phyloP scores from a whole-genome alignment of 2,797 vertebrate species.

The Acanthiza pusilla region DNA sequence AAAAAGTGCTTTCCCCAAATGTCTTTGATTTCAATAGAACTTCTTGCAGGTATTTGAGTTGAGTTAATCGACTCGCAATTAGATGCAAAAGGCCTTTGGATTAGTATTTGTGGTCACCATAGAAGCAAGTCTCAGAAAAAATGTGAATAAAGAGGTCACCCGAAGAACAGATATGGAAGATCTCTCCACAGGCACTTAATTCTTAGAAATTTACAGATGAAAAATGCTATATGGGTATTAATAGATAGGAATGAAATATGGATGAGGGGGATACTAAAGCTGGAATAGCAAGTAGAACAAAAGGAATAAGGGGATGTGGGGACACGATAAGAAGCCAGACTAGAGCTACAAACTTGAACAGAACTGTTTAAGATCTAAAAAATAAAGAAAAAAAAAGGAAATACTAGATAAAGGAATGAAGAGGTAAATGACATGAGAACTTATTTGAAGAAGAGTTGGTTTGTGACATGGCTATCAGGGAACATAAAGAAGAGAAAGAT shows the following conservation, averaged over 20 bases:
- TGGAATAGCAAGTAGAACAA: conserved; percentile 57
- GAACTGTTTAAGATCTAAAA: not conserved
- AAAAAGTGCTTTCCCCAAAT: conserved; percentile 1
- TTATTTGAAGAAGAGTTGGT: not conserved
- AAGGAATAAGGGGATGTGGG: conserved; percentile 7
- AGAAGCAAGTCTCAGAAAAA: not conserved
- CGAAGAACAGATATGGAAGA: not conserved
- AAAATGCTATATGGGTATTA: conserved; percentile 52
- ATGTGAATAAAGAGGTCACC: conserved; percentile 19
- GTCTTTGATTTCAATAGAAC: not conserved
- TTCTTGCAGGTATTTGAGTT: not conserved
- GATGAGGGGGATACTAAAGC: conserved; percentile 45
- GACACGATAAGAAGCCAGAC: conserved; percentile 17
- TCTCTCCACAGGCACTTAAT: conserved; percentile 29
- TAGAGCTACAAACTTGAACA: not conserved
- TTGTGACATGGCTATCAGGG: not conserved
- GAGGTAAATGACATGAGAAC: not conserved
- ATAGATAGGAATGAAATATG: conserved; percentile 61
- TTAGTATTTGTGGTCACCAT: conserved; percentile 12
- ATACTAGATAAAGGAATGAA: not conserved
- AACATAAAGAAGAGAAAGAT: not conserved
- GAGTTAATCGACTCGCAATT: not conserved
- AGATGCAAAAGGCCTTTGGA: conserved; percentile 15
- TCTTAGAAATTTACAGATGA: conserved; percentile 62
- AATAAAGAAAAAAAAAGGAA: not conserved